Percentiles rank a stretch among this genome's conserved stretches.
Conservation (phyloP, 2,797 vertebrate genomes). For the Cephalopachus bancanus region DNA sequence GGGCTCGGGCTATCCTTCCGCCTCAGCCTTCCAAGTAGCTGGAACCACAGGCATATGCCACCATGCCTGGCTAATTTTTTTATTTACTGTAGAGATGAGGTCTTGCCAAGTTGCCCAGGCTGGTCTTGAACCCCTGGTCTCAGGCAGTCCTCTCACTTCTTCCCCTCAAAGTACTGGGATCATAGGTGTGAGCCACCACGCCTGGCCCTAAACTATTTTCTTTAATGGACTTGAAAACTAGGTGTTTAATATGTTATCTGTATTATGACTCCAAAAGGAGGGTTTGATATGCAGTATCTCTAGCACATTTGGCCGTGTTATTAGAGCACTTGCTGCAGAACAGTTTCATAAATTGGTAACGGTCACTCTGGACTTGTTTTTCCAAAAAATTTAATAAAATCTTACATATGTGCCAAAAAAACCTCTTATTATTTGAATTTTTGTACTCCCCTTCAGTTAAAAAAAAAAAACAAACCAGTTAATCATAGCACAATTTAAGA, state of each 20-base stretch:
- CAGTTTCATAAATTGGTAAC: constrained; percentile 22
- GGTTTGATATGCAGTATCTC: constrained; percentile 41
- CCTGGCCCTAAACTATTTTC: no score
- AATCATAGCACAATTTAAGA: constrained; percentile 31
- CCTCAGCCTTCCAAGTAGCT: no score
- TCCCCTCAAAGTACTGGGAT: no score
- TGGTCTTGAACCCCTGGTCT: no score
- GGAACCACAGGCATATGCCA: no score
- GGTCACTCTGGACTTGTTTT: constrained; percentile 54
- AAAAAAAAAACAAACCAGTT: constrained; percentile 11
- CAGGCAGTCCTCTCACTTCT: no score
- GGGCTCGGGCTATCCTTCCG: no score
- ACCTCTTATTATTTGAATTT: background rate
- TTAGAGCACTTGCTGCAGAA: constrained; percentile 47
- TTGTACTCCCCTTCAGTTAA: background rate
- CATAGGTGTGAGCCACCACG: no score
- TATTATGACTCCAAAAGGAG: background rate
- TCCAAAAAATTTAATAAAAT: constrained; percentile 31
- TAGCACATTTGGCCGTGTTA: background rate
- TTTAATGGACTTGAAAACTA: constrained; percentile 22
- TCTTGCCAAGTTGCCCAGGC: no score
- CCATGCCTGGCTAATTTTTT: no score
- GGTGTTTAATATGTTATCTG: background rate
- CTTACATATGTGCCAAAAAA: background rate
- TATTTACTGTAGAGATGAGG: no score